These are phyloP conservation scores for Aphaenogaster floridana DNA, from an alignment of 1,140 invertebrate genomes.

Conservation along the genomic window DNA sequence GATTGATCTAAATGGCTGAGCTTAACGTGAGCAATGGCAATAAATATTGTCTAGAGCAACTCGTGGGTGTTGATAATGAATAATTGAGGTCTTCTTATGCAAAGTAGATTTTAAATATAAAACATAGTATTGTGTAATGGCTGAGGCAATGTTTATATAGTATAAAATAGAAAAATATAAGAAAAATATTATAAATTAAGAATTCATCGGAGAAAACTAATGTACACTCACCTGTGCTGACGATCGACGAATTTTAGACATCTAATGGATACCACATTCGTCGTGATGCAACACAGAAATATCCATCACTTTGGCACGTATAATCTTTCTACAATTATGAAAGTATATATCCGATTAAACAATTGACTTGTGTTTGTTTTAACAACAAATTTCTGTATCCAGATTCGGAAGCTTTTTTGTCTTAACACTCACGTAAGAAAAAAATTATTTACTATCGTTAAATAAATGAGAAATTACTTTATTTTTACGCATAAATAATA, in stretches of 20 bases:
- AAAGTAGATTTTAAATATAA: not conserved
- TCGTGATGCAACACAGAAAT: constrained; percentile 40
- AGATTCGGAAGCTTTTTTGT: not conserved
- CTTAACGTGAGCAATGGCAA: not conserved
- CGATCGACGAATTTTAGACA: constrained; percentile 29
- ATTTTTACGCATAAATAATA: not conserved
- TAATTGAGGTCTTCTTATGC: not conserved
- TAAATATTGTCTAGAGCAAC: not conserved
- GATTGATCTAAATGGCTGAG: not conserved
- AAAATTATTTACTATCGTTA: not conserved
- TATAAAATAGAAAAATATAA: not conserved
- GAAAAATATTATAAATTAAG: not conserved
- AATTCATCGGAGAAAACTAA: not conserved
- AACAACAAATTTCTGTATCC: not conserved
- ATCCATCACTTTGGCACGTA: constrained; percentile 19
- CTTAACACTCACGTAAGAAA: not conserved
- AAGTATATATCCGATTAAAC: not conserved
- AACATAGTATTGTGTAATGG: not conserved
- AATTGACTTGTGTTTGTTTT: constrained; percentile 9
- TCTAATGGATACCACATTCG: constrained; percentile 10
- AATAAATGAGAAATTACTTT: not conserved
- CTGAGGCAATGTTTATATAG: not conserved
- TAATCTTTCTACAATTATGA: not conserved
- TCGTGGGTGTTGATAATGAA: not conserved
- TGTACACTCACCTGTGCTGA: constrained; percentile 44